Evolutionary conservation across 2,113 vertebrate genomes (phyloP).

Genomic region (Platanista minor): DNA sequence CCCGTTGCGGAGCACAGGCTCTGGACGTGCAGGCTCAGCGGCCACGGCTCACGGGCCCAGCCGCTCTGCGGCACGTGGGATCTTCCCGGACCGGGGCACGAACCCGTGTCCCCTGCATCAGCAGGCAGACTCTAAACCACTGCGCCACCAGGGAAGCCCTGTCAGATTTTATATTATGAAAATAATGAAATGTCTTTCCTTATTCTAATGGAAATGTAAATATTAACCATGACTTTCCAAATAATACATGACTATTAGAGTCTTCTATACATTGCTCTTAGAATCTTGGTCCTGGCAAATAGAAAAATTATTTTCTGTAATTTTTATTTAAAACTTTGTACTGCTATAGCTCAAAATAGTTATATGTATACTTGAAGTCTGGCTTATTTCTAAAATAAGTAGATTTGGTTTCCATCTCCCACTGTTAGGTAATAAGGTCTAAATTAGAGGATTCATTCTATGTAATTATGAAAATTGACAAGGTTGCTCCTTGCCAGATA

Average conservation of each 20-base stretch:
- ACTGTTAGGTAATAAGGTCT: neutral
- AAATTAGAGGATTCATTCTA: neutral
- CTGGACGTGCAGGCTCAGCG: too few relatives aligned
- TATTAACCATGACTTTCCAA: conserved; percentile 16
- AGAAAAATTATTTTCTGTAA: neutral
- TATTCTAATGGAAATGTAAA: neutral
- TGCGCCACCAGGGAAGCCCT: too few relatives aligned
- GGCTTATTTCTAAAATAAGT: conserved; percentile 7
- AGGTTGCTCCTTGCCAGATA: neutral
- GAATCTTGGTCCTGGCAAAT: neutral
- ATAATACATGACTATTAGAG: neutral
- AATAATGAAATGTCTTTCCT: neutral
- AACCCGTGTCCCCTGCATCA: too few relatives aligned
- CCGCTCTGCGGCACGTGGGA: too few relatives aligned
- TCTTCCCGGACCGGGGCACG: too few relatives aligned
- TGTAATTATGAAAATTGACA: conserved; percentile 11
- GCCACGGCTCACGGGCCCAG: too few relatives aligned
- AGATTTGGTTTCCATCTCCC: neutral
- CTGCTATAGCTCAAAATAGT: neutral
- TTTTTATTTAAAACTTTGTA: conserved; percentile 36
- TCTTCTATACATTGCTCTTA: neutral
- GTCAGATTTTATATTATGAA: conserved; percentile 10
- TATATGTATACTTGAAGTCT: neutral
- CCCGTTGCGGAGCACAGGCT: too few relatives aligned
- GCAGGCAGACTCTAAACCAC: too few relatives aligned